Conservation (phyloP, 2,797 vertebrate species). For the Oryzias dopingdopingensis region DNA sequence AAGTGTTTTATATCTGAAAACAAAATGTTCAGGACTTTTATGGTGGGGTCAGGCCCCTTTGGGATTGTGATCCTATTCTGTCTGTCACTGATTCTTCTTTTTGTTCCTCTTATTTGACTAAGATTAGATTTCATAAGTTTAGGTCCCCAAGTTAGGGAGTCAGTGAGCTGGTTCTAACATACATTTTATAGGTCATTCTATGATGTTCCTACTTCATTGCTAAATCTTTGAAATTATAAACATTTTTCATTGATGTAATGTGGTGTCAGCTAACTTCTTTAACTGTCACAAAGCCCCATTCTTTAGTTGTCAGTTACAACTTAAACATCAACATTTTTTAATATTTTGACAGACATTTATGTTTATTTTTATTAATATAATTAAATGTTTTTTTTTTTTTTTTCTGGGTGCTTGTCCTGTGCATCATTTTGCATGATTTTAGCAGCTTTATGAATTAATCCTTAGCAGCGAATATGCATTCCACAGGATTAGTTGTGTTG, state of each 20-base stretch:
- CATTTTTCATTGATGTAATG: too few species aligned
- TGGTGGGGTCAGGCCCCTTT: conserved; percentile 10
- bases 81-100: conserved; percentile 27
- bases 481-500: conserved; percentile 46
- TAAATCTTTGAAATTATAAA: too few species aligned
- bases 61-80: conserved; percentile 18
- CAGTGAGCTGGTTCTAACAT: too few species aligned
- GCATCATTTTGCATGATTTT: conserved; percentile 56
- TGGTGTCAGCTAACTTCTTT: too few species aligned
- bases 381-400: conserved; percentile 1
- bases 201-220: too few species aligned
- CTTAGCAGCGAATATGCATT: conserved; percentile 50
- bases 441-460: conserved; percentile 65
- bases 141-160: neutral
- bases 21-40: conserved; percentile 14
- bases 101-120: conserved; percentile 12
- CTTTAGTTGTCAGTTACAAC: too few species aligned
- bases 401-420: conserved; percentile 13
- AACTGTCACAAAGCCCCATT: too few species aligned
- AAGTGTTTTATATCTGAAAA: conserved; percentile 54
- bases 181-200: too few species aligned
- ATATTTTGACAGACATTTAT: too few species aligned
- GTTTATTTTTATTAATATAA: too few species aligned
- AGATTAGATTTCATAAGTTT: neutral
- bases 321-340: too few species aligned